Evolutionary conservation across 2,797 vertebrate genomes (phyloP), one percentile per base, ranked within the genome.

Genomic region (Poecilia gillii): DNA sequence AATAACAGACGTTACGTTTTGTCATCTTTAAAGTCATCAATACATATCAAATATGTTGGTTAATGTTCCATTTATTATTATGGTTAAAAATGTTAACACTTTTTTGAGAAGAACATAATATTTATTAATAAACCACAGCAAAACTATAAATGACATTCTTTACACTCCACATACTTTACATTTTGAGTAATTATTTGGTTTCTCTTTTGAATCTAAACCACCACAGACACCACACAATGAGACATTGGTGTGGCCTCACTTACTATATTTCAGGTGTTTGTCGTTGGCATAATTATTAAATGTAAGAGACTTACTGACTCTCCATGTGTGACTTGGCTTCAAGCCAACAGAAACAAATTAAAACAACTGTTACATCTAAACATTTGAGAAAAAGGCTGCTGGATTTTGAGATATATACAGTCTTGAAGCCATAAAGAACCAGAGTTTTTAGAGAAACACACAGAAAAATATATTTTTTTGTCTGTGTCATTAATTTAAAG

Each of bases 181-280:
- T 71, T 53, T 73, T 41, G 16, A 73, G 33, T 16, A 1, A 13
- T 73, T 43, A 25, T 28, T 74, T n/a, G 14, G 7, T 71, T 79
- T 46, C 18, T 49, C 49, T 47, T 49, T 49, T 70, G 13, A 53
- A 74, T 47, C n/a, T 18, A 55, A 78, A 47, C 6, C 0, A 33
- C 33, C 31, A n/a, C 14, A 18, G 39, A 11, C 62, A 33, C 12
- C 3, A 7, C n/a, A 55, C 47, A 3, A 5, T 74, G 49, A 51
- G 78, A 82, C 80, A 76, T 62, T 76, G 86, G 86, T 79, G 28
- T 90, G 88, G 88, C 77, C 86, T 82, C 83, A 84, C 16, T 91
- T 90, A 87, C 73, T 76, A 36, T 78, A 16, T 73, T 89, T 81
- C 64, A 87, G 75, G 84, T 89, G 89, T 81, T 90, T 76, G 82